Conservation (phyloP, 1,140 invertebrate genomes). For the Ceratoteleas bidentatus region DNA sequence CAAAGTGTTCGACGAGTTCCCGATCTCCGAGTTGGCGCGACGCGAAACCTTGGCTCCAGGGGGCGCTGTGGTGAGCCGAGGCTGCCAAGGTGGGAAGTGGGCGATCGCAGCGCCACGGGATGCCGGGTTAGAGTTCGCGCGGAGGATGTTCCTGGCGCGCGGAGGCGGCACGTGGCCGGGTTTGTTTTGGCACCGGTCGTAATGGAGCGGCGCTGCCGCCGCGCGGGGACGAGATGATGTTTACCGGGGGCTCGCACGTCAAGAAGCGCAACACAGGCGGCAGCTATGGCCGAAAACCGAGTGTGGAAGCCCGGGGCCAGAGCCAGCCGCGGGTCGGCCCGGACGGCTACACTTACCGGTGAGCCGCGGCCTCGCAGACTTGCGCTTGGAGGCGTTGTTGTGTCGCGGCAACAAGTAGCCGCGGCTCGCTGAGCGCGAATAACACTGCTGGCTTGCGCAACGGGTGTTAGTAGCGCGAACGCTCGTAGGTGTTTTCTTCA, state of each 20-base stretch:
- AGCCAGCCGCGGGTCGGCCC: conserved; percentile 63
- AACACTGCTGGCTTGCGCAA: conserved; percentile 4
- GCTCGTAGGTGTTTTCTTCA: conserved; percentile 25
- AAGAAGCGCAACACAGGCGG: conserved; percentile 77
- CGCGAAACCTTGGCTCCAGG: too few relatives aligned
- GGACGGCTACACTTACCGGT: conserved; percentile 78
- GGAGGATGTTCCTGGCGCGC: too few relatives aligned
- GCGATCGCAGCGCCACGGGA: too few relatives aligned
- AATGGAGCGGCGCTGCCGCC: too few relatives aligned
- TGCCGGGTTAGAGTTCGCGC: too few relatives aligned
- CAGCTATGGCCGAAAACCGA: conserved; percentile 70
- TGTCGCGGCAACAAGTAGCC: conserved; percentile 41
- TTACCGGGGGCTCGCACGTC: conserved; percentile 81
- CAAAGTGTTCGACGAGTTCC: too few relatives aligned
- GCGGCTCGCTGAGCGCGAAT: conserved; percentile 32
- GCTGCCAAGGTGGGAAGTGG: too few relatives aligned
- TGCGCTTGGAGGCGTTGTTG: conserved; percentile 3
- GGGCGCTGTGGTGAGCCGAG: too few relatives aligned
- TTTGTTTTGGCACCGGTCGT: too few relatives aligned
- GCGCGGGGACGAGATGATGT: conserved; percentile 83
- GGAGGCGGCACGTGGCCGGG: too few relatives aligned
- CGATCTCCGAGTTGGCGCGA: too few relatives aligned
- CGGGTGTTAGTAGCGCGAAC: neutral
- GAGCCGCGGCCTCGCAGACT: conserved; percentile 42
- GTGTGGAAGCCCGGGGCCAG: conserved; percentile 70